A percentile compares a stretch with the other conserved stretches of the same genome.
Conservation (phyloP, 2,797 vertebrate species). For the Darevskia mixta region DNA sequence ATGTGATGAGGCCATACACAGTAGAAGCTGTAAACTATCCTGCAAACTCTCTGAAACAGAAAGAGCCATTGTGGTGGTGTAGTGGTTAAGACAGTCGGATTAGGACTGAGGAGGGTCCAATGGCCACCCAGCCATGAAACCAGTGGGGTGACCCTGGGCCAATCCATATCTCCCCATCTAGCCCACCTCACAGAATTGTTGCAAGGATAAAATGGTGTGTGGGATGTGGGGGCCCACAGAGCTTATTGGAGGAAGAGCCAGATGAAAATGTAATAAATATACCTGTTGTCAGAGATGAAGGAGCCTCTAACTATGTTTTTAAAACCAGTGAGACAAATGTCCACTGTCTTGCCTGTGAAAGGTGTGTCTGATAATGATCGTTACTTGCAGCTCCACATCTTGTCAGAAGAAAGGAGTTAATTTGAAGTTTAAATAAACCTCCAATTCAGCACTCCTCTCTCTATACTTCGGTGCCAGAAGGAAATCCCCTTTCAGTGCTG, state of each 20-base stretch:
- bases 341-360: not conserved
- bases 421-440: conserved; percentile 15
- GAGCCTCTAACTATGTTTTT: not conserved
- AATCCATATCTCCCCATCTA: not conserved
- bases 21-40: not conserved
- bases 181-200: not conserved
- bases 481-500: not conserved
- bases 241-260: too few relatives aligned
- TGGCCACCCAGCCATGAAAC: not conserved
- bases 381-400: conserved; percentile 2
- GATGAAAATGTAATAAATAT: not conserved
- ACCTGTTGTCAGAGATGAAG: not conserved
- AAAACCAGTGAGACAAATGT: not conserved
- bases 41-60: not conserved
- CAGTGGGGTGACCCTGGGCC: not conserved
- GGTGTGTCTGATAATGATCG: accelerated
- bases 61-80: not conserved
- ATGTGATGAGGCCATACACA: not conserved
- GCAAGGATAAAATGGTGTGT: not conserved
- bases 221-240: not conserved
- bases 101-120: not conserved
- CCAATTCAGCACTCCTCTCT: not conserved
- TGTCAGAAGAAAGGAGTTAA: conserved; percentile 35
- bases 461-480: not conserved
- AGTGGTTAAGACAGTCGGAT: not conserved